Percentiles rank a stretch among this genome's conserved stretches.
Conservation (phyloP, 1,140 invertebrate genomes). For the Microplitis mediator region DNA sequence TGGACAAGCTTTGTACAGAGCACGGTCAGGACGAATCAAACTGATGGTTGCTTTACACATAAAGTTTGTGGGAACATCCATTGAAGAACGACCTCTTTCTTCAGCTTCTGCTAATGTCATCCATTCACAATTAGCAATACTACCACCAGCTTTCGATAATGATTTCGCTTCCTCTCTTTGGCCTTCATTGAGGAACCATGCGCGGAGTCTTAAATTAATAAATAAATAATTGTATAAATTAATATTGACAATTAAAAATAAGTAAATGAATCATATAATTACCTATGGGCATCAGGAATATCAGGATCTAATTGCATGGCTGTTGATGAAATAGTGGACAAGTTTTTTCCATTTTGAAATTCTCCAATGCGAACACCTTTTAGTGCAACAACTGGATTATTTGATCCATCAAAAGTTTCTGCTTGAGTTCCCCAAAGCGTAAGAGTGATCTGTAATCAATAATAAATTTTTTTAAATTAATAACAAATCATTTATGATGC, state of each 20-base stretch:
- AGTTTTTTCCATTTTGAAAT: conserved; percentile 73
- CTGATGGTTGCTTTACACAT: conserved; percentile 73
- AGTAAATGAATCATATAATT: conserved; percentile 14
- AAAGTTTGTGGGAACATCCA: conserved; percentile 82
- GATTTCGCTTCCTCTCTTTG: conserved; percentile 61
- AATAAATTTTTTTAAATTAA: conserved; percentile 11
- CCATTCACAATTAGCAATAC: conserved; percentile 52
- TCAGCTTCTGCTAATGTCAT: conserved; percentile 77
- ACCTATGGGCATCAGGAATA: conserved; percentile 79
- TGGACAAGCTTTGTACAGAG: conserved; percentile 90
- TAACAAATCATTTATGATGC: conserved; percentile 3
- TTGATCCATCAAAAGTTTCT: conserved; percentile 78
- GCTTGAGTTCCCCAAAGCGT: conserved; percentile 84
- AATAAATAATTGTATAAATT: conserved; percentile 14
- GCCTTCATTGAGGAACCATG: conserved; percentile 88
- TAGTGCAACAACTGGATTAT: conserved; percentile 80
- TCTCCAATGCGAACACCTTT: conserved; percentile 80
- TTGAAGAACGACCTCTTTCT: conserved; percentile 67
- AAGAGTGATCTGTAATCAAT: conserved; percentile 64
- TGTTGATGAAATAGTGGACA: conserved; percentile 67
- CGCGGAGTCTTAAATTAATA: conserved; percentile 66
- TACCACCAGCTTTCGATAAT: conserved; percentile 46
- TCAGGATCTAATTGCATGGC: conserved; percentile 85
- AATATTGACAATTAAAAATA: not conserved
- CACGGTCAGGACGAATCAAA: conserved; percentile 76